A percentile compares a stretch with the other conserved stretches of the same genome.
Evolutionary conservation across 2,797 vertebrate genomes (phyloP).

Genomic region (Sebastes iracundus): DNA sequence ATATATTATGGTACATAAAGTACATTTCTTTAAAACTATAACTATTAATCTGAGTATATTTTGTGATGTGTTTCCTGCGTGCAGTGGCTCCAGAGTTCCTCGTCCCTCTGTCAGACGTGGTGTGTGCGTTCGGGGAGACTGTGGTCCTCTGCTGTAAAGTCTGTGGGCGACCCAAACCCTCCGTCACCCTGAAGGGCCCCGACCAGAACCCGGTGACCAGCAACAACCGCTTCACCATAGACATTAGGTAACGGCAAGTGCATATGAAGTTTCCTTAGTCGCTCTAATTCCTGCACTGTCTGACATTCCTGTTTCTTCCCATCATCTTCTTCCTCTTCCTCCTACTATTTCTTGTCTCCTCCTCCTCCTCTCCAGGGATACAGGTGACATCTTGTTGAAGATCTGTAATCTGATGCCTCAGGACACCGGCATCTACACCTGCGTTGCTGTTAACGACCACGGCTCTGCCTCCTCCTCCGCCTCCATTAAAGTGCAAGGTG

Average conservation of each 20-base stretch:
- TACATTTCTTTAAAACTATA: not conserved
- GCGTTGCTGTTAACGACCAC: conserved; percentile 92
- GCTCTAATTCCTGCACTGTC: not conserved
- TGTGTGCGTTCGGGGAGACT: conserved; percentile 94
- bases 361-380: conserved; percentile 83
- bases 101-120: conserved; percentile 91
- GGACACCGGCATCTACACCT: conserved; percentile 98
- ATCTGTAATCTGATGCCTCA: conserved; percentile 98
- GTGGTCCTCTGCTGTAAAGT: conserved; percentile 96
- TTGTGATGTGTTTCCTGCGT: not conserved
- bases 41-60: not conserved
- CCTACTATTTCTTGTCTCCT: not conserved
- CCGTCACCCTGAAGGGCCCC: conserved; percentile 92
- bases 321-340: not conserved
- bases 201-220: conserved; percentile 93
- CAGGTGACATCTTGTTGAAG: conserved; percentile 93
- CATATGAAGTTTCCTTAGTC: fast-evolving
- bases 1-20: too few species aligned
- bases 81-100: conserved; percentile 98
- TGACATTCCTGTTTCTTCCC: not conserved
- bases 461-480: conserved; percentile 93
- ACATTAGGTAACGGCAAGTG: conserved; percentile 75
- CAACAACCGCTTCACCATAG: conserved; percentile 87
- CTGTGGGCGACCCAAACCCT: conserved; percentile 94
- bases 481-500: conserved; percentile 98